Base-by-base conservation (phyloP, 2,113 vertebrate species). In the Tyrannus savana region DNA sequence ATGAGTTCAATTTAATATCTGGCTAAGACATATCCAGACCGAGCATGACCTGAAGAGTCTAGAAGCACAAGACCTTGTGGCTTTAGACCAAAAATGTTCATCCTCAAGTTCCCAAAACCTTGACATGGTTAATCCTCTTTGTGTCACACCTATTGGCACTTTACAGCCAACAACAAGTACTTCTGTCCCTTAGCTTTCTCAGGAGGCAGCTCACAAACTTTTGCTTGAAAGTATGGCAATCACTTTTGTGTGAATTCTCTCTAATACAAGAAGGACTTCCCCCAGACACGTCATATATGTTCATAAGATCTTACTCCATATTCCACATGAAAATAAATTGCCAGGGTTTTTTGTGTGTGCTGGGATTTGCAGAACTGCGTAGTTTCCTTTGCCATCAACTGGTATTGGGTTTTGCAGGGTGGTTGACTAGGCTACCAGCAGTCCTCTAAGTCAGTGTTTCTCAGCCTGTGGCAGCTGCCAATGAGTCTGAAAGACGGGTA, bases 91-190 rank as follows among this genome's bases (percentile, higher is more conserved):
- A 77, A 86, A 66, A 64, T 19, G 9, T 63, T 90, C 74, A 78
- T 71, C 33, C 22, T 83, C 22, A 28, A 28, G 2, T 63, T 93
- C 50, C 33, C 16, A 77, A 71, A 55, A 1, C 69, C 52, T 49
- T 67, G 68, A 46, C 27, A 19, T 25, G 47, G 31, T 64, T 74
- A 86, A 78, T 44, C 35, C 44, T 72, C 33, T 71, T 89, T 37
- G 9, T 1, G 2, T 66, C 7, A 0, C 52, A 18, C 31, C 41
- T 60, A 6, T 27, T 35, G 14, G 47, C 1, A 6, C 49, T 72
- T 84, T 23, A 14, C 1, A 1, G 41, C 52, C 78, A 23, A n/a
- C 31, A 52, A 39, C 44, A 72, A 33, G 8, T 60, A 63, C 14
- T 92, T 68, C 44, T 50, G 18, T 41, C 59, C 19, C 59, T 69